Base-by-base conservation (phyloP, 2,888 invertebrate species). In the Sinotaia quadrata region DNA sequence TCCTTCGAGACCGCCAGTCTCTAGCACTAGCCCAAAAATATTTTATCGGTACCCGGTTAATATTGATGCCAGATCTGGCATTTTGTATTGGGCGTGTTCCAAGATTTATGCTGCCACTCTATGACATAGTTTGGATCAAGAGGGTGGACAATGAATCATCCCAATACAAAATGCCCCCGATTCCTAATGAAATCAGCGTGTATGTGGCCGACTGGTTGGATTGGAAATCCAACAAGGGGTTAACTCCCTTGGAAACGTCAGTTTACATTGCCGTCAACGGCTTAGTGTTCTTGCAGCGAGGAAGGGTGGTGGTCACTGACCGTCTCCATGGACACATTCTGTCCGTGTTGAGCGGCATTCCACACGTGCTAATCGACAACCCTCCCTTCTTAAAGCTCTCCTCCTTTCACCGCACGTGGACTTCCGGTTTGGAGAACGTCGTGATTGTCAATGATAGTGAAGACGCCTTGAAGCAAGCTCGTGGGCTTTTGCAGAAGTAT, bases 271-370 rank as follows among this genome's bases (percentile, higher is more conserved):
- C 70, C 4, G 62, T 68, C 52, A 31, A 71, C 21, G 78, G 78
- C 1, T 47, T 73, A 15, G 49, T 61, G 58, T 75, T 72, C 37
- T 36, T 75, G 21, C 73, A 69, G 51, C 34, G 75, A 27, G 77
- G 75, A 0, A 67, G 75, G 3, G 73, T 76, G 54, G 69, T 73
- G 18, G 62, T 75, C 41, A 75, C 76, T 2, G 75, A 75, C 47
- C 44, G 75, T 7, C 67, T 75, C 0, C 75, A 75, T 52, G 76
- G 76, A n/a, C 76, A 76, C 59, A 73, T 77, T 21, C 47, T 77
- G 36, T 63, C 68, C 58, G 71, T 69, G 2, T 47, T 76, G 41
- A 29, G 71, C 31, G 61, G 72, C 44, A 74, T 78, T 15, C 76
- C 78, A 1, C 78, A 76, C 62, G 76, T 78, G 5, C 33, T 76